Evolutionary conservation across 2,113 vertebrate species (phyloP).

Genomic region (Apteryx mantelli): DNA sequence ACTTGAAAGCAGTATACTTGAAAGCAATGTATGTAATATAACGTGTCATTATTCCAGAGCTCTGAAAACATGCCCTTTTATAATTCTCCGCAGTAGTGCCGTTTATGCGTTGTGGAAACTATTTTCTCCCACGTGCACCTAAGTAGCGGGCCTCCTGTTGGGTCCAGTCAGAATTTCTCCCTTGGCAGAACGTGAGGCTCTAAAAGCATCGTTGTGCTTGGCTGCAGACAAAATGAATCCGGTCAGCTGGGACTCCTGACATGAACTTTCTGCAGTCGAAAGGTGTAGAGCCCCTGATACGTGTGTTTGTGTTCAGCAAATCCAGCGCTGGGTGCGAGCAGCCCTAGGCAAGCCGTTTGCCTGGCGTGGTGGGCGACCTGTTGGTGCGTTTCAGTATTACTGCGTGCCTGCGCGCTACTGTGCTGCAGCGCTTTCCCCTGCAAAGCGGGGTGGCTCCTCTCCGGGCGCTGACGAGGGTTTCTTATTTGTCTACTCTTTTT

Average conservation of each 20-base stretch:
- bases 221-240: slow-evolving; percentile 40
- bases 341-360: neutral
- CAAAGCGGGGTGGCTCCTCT: neutral
- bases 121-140: slow-evolving; percentile 27
- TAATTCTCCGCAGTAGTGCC: slow-evolving; percentile 38
- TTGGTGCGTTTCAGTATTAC: neutral
- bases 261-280: slow-evolving; percentile 19
- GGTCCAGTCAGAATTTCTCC: slow-evolving; percentile 69
- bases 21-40: slow-evolving; percentile 19
- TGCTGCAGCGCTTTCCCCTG: neutral
- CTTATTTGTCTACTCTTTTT: neutral
- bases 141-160: slow-evolving; percentile 68
- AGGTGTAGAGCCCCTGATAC: slow-evolving; percentile 41
- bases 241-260: slow-evolving; percentile 46
- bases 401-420: neutral
- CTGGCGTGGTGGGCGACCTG: neutral
- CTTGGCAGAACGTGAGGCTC: slow-evolving; percentile 53
- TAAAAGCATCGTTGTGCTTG: slow-evolving; percentile 68
- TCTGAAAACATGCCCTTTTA: slow-evolving; percentile 63
- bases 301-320: slow-evolving; percentile 46
- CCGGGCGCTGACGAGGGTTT: neutral
- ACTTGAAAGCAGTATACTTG: slow-evolving; percentile 14
- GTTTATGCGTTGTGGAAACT: slow-evolving; percentile 73
- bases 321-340: neutral
- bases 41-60: slow-evolving; percentile 15